Evolutionary conservation across 1,140 invertebrate species (phyloP), one percentile per base, ranked within the genome.

Genomic region (Ridgeia piscesae): DNA sequence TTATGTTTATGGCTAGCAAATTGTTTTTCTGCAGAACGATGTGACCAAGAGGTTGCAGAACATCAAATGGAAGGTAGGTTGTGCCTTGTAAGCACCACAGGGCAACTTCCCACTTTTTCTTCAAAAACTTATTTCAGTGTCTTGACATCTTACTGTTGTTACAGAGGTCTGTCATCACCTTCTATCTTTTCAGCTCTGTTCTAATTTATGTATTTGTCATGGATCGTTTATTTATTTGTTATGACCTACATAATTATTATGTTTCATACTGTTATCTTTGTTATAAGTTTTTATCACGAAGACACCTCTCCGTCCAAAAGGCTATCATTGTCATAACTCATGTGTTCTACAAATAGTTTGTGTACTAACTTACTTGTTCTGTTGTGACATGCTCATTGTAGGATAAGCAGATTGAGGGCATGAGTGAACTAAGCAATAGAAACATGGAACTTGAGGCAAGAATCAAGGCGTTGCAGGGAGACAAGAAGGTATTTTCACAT

Each of bases 401-500:
- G 77, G 48, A 58, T 92, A 21, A 92, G 31, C 91, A 92, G 77
- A 34, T 89, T 33, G 48, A 88, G 89, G 91, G 88, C 31, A 34
- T 92, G 91, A 77, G 27, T n/a, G 11, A 92, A 21, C 17, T 88
- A 89, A 88, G 14, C 33, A 77, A 92, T 1, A 58, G 35, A 34
- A 93, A 93, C 6, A 35, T 91, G 50, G 91, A 93, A 77, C 89
- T 91, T 21, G 92, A 92, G 34, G 89, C 92, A 77, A 91, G 91
- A 88, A 91, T 93, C 17, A 93, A 92, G 89, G 88, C 93, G 92
- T 42, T 58, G 21, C 91, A 21, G 33, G 50, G 93, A 88, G 93
- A 94, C 11, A 94, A 94, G 33, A 93, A 95, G 58, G 58, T 77
- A 77, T 31, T 21, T 77, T 77, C 58, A 77, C 2, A 9, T 21